Evolutionary conservation across 1,140 invertebrate species (phyloP).

Genomic region (Cryptotermes secundus): DNA sequence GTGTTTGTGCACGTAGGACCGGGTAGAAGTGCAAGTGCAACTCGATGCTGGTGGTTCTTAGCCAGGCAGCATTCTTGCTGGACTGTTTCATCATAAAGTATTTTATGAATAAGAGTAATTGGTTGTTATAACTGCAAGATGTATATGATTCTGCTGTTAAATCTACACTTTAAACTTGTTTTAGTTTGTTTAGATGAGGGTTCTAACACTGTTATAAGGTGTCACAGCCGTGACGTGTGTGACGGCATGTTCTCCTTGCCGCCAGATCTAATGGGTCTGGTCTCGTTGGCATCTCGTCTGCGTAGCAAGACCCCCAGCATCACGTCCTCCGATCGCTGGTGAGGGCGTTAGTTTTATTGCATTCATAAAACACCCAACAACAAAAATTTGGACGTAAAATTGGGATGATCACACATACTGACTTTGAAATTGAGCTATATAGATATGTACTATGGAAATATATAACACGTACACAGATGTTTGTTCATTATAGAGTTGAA

Average conservation of each 20-base stretch:
- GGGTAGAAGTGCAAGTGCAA: constrained; percentile 37
- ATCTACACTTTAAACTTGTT: constrained; percentile 40
- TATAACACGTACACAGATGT: constrained; percentile 33
- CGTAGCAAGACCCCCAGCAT: constrained; percentile 8
- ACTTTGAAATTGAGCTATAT: background rate
- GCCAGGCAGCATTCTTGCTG: constrained; percentile 37
- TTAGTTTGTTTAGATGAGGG: constrained; percentile 38
- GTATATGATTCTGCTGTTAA: constrained; percentile 40
- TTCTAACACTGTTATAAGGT: constrained; percentile 37
- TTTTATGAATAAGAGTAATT: constrained; percentile 38
- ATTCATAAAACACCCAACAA: constrained; percentile 20
- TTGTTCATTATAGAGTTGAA: constrained; percentile 36
- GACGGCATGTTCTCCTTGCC: background rate
- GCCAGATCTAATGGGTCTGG: background rate
- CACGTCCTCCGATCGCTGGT: background rate
- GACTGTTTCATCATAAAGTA: constrained; percentile 38
- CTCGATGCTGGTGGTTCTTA: constrained; percentile 36
- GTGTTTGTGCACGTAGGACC: constrained; percentile 24
- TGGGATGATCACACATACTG: constrained; percentile 13
- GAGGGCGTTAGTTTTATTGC: constrained; percentile 24
- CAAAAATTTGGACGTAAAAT: background rate
- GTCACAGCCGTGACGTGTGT: background rate
- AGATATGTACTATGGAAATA: constrained; percentile 34
- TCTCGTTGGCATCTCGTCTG: background rate
- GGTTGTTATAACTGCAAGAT: constrained; percentile 40